Base-by-base conservation (phyloP, 2,888 invertebrate species). In the Xanthorhoe spadicearia region DNA sequence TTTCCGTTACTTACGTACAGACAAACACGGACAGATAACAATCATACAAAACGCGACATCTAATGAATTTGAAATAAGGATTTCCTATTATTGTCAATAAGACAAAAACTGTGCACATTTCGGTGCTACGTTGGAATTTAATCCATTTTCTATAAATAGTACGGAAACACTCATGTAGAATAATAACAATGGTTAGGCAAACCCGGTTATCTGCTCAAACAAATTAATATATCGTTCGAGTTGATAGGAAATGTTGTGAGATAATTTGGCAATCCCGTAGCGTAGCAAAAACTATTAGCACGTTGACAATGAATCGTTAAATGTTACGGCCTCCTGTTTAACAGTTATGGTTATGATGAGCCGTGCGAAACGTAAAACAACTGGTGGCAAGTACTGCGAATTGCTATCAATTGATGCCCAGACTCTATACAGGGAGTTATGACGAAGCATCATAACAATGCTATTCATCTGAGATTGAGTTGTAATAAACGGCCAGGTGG, bases 231-330 rank as follows among this genome's bases (percentile, higher is more conserved):
- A 35, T n/a, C 50, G 61, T 43, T 50, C 59, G 17, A 17, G 48
- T 38, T 72, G 76, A 77, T 78, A 77, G 71, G 72, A 71, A 70
- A 69, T 67, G 61, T 71, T 72, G 61, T 18, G 70, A 71, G 53
- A 71, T 77, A 78, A 79, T 85, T 87, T 83, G 82, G 77, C 82
- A 82, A 82, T 78, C 81, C 77, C 75, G 77, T 75, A 81, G 79
- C 80, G 82, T 80, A 78, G 76, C 71, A 66, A 75, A 77, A 72
- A 79, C 85, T 83, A 86, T 88, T 89, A 88, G 86, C 82, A 85
- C 82, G 71, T 75, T 74, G 68, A 92, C 92, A 93, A 93, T 92
- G 85, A 85, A 87, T 90, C 92, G 90, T 92, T 87, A 92, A 87
- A 79, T 69, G 76, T 90, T 81, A 92, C 82, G 87, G 82, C 84